Evolutionary conservation across 2,797 vertebrate genomes (phyloP).

Genomic region (Acipenser transmontanus): DNA sequence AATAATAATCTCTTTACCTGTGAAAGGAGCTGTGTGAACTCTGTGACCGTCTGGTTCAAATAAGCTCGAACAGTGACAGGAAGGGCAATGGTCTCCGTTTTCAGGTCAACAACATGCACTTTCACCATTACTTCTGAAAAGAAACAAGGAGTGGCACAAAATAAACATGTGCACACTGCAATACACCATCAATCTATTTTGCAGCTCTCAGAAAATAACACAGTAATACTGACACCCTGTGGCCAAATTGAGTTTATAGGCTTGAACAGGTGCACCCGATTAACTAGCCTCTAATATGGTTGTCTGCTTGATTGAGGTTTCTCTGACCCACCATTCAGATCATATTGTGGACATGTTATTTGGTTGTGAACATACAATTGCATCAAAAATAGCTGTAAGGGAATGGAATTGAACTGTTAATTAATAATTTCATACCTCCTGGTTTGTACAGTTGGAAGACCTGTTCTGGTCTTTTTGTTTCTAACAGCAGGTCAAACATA

Average conservation of each 20-base stretch:
- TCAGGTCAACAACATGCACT: conserved; percentile 88
- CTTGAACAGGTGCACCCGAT: not conserved
- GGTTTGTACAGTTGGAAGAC: conserved; percentile 94
- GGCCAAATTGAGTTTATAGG: not conserved
- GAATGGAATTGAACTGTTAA: too few relatives aligned
- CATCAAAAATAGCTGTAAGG: too few relatives aligned
- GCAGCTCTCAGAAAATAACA: too few relatives aligned
- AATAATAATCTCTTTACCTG: conserved; percentile 62
- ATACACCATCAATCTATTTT: too few relatives aligned
- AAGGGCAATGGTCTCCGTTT: conserved; percentile 77
- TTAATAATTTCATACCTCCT: conserved; percentile 68
- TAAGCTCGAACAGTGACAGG: conserved; percentile 89
- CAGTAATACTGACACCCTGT: not conserved
- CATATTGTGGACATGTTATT: too few relatives aligned
- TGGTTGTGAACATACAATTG: too few relatives aligned
- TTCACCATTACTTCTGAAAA: conserved; percentile 96
- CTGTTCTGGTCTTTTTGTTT: conserved; percentile 85
- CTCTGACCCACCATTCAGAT: too few relatives aligned
- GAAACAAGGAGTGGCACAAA: conserved; percentile 17
- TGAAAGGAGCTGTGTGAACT: conserved; percentile 94
- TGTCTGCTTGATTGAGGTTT: too few relatives aligned
- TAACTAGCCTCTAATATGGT: too few relatives aligned
- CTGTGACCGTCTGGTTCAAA: conserved; percentile 88
- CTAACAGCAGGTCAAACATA: conserved; percentile 94
- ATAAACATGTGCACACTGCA: too few relatives aligned